Conservation (phyloP, 2,797 vertebrate species). For the Perodicticus potto region DNA sequence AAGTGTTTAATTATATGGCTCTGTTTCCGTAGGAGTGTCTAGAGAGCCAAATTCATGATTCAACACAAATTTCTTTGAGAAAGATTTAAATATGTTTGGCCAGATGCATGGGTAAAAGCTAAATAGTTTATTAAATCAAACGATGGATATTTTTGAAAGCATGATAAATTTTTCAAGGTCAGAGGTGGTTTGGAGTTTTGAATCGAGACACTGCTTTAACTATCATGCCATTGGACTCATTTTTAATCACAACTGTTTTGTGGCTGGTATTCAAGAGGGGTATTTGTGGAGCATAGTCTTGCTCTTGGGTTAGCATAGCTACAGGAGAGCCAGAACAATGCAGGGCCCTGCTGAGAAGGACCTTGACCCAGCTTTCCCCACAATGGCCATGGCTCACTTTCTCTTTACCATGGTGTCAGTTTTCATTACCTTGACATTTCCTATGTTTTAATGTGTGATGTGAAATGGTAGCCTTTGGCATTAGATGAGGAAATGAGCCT, state of each 20-base stretch:
- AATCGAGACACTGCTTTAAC: background rate
- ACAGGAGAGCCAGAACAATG: fast-evolving
- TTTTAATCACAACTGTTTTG: background rate
- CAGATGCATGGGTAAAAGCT: background rate
- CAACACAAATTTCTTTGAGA: constrained; percentile 35
- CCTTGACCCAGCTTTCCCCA: background rate
- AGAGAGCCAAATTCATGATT: constrained; percentile 38
- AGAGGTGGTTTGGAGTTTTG: background rate
- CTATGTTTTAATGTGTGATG: constrained; percentile 74
- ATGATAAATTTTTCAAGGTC: background rate
- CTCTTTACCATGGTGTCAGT: constrained; percentile 64
- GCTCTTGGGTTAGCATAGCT: background rate
- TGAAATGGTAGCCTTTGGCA: constrained; percentile 77
- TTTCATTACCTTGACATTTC: constrained; percentile 82
- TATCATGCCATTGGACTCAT: background rate
- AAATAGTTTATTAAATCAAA: constrained; percentile 28
- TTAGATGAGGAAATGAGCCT: constrained; percentile 78
- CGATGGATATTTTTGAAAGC: background rate
- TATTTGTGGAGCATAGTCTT: background rate
- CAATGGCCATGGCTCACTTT: constrained; percentile 17
- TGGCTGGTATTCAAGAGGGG: background rate
- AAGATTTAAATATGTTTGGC: constrained; percentile 57
- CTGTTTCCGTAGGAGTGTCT: background rate
- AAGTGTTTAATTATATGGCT: background rate
- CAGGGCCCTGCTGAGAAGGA: background rate